Conservation (phyloP, 2,888 invertebrate genomes). For the Choreutis nemorana region DNA sequence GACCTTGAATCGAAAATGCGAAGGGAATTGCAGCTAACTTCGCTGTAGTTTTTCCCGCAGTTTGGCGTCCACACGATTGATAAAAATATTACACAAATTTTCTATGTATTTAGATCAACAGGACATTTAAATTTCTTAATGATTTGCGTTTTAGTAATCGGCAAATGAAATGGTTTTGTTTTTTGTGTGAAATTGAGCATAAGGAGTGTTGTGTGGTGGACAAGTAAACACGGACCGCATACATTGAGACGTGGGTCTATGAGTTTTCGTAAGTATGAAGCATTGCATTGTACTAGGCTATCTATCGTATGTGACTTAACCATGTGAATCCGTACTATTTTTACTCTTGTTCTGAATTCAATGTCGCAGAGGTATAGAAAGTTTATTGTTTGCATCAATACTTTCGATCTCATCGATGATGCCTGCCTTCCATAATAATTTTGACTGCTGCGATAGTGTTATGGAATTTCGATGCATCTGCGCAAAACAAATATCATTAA, state of each 20-base stretch:
- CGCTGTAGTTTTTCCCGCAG: slow-evolving; percentile 63
- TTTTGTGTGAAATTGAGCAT: slow-evolving; percentile 39
- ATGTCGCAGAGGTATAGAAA: too few relatives aligned
- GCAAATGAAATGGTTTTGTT: slow-evolving; percentile 41
- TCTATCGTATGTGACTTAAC: too few relatives aligned
- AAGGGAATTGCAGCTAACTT: slow-evolving; percentile 41
- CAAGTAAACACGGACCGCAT: slow-evolving; percentile 60
- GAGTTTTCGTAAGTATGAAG: slow-evolving; percentile 61
- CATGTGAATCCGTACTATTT: too few relatives aligned
- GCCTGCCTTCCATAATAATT: too few relatives aligned
- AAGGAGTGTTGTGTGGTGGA: slow-evolving; percentile 39
- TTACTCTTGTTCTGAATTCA: too few relatives aligned
- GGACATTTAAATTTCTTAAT: slow-evolving; percentile 24
- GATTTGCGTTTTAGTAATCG: slow-evolving; percentile 35
- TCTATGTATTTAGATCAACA: slow-evolving; percentile 53
- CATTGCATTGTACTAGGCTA: too few relatives aligned
- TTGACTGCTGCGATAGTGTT: too few relatives aligned
- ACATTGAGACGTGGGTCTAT: slow-evolving; percentile 67
- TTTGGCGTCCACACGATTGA: slow-evolving; percentile 60
- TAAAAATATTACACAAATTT: slow-evolving; percentile 43
- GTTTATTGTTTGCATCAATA: too few relatives aligned
- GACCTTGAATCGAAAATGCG: slow-evolving; percentile 40
- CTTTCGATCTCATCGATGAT: too few relatives aligned
- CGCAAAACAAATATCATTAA: too few relatives aligned
- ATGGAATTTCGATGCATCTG: too few relatives aligned